Percentiles rank a stretch among this genome's conserved stretches.
Conservation (phyloP, 2,113 vertebrate genomes). For the Furnarius figulus region DNA sequence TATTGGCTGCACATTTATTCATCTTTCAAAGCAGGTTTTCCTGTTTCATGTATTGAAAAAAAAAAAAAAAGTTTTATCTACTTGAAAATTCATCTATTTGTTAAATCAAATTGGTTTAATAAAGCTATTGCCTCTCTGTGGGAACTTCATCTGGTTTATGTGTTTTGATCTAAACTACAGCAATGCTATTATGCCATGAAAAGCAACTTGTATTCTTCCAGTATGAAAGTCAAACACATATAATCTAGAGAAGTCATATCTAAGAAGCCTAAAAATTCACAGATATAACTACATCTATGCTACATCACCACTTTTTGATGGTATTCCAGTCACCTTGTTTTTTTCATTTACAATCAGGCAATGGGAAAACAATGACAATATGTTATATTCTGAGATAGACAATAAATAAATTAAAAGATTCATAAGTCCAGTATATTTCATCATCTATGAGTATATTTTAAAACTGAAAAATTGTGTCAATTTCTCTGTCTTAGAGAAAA, state of each 20-base stretch:
- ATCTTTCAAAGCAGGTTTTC: background rate
- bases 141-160: background rate
- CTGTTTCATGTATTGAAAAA: background rate
- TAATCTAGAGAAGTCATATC: background rate
- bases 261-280: background rate
- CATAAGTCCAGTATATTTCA: background rate
- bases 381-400: background rate
- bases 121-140: background rate
- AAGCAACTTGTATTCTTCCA: background rate
- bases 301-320: fast-evolving
- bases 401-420: background rate
- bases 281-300: background rate
- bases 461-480: background rate
- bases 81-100: background rate
- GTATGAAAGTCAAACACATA: background rate
- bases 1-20: background rate
- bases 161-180: background rate
- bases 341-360: background rate
- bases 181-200: background rate
- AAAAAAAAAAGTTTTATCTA: background rate
- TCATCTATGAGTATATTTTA: background rate
- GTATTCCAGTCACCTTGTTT: background rate
- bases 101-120: background rate
- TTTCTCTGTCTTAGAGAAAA: background rate
- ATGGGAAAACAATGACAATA: background rate